Evolutionary conservation across 2,888 invertebrate genomes (phyloP), one percentile per base, ranked within the genome.

Genomic region (Cantharis lateralis): DNA sequence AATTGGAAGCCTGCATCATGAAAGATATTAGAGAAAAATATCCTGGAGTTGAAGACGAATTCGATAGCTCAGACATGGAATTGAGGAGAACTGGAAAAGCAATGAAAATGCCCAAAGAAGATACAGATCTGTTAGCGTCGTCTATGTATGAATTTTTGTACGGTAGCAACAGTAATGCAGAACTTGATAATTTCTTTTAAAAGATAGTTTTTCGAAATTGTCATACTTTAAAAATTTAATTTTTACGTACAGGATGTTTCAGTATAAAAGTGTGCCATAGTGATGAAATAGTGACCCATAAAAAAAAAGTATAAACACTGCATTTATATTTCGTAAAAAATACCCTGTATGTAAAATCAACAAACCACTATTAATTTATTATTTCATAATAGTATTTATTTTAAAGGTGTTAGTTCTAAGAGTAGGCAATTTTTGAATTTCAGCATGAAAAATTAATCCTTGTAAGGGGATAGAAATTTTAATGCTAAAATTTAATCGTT

Each of bases 1-100:
- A 93, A 84, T 84, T 93, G 71, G 93, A 93, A 85, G 92, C 93
- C 0, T 93, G 93, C 85, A 92, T 93, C 80, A 92, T 93, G 93
- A 93, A 93, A 83, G 93, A 93, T 82, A 92, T 93, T 74, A 89
- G 92, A 20, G 93, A 93, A 80, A 90, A 92, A 73, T 92, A 91
- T 85, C 88, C 91, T 11, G 86, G 86, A 4, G 86, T 88, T 77
- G 92, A 92, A 75, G 91, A 91, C 63, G 91, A 91, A 75, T 87
- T 91, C 70, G 90, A 90, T 7, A 92, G 92, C 18, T 82, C 84
- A 76, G 88, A 88, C 62, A 82, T 87, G 71, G 88, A 88, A 76
- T 77, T 91, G 24, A 89, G 91, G 70, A 87, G 92, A 28, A 88
- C 90, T n/a, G 90, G 90, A 4, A 90, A 91, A 74, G 88, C 90